Conservation (phyloP, 2,888 invertebrate species). For the Drosophila austrosaltans region DNA sequence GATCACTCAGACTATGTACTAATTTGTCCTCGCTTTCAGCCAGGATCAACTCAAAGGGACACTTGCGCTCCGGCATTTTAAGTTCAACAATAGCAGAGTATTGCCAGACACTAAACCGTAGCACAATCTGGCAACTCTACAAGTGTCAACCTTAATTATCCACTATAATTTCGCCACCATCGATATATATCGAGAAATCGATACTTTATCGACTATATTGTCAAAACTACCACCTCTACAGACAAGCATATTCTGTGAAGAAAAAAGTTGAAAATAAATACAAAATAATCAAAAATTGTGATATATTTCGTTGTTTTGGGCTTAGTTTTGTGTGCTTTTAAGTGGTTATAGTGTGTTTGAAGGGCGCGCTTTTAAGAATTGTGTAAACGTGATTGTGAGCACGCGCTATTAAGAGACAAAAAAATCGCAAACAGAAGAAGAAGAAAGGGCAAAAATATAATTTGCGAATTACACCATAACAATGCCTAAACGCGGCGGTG, state of each 20-base stretch:
- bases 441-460: constrained; percentile 16
- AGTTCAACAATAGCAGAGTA: constrained; percentile 1
- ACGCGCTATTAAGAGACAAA: background rate
- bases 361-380: background rate
- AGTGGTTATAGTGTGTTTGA: background rate
- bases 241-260: background rate
- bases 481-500: constrained; percentile 73
- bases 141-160: background rate
- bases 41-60: constrained; percentile 34
- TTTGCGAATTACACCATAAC: background rate
- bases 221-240: background rate
- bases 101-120: background rate
- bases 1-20: constrained; percentile 37
- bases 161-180: no score
- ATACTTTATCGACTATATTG: no score
- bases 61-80: constrained; percentile 43
- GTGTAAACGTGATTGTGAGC: constrained; percentile 1
- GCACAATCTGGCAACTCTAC: background rate
- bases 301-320: background rate
- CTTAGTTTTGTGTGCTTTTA: background rate
- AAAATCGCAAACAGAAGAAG: constrained; percentile 1
- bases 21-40: constrained; percentile 51
- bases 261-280: background rate
- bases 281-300: background rate
- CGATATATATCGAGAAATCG: no score